A percentile compares a stretch with the other conserved stretches of the same genome.
These are phyloP conservation scores for Agrochola litura DNA, from an alignment of 2,888 invertebrate species.

Conservation along the genomic window DNA sequence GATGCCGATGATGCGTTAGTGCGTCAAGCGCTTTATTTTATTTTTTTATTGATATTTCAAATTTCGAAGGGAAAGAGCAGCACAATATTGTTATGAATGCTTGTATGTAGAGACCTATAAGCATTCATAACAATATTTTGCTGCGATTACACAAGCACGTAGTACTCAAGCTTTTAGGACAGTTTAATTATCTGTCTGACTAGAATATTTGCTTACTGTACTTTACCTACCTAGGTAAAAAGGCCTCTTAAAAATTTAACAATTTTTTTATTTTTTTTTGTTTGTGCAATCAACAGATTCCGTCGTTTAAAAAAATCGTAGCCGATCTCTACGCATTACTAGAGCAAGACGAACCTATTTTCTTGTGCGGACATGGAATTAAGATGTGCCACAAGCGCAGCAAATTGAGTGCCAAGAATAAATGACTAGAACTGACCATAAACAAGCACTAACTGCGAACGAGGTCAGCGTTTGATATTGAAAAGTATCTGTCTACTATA, in stretches of 20 bases:
- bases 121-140: too few species aligned
- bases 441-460: constrained; percentile 16
- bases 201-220: not conserved
- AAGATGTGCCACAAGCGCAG: not conserved
- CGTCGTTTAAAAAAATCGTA: not conserved
- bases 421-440: constrained; percentile 3
- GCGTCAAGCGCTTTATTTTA: too few species aligned
- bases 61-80: not conserved
- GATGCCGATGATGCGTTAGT: too few species aligned
- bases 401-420: constrained; percentile 39
- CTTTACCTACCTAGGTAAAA: too few species aligned
- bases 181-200: not conserved
- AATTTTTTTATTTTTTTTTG: not conserved
- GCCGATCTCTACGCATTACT: not conserved
- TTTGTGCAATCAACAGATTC: not conserved
- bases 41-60: too few species aligned
- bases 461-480: constrained; percentile 29
- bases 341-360: constrained; percentile 15
- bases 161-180: not conserved
- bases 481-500: not conserved
- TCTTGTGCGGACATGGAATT: constrained; percentile 5
- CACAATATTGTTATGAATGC: not conserved
- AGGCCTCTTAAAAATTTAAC: too few species aligned
- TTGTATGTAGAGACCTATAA: too few species aligned
- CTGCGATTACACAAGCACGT: too few species aligned